Conservation (phyloP, 64 coral and sea anemone genomes). For the Acropora tenuis region DNA sequence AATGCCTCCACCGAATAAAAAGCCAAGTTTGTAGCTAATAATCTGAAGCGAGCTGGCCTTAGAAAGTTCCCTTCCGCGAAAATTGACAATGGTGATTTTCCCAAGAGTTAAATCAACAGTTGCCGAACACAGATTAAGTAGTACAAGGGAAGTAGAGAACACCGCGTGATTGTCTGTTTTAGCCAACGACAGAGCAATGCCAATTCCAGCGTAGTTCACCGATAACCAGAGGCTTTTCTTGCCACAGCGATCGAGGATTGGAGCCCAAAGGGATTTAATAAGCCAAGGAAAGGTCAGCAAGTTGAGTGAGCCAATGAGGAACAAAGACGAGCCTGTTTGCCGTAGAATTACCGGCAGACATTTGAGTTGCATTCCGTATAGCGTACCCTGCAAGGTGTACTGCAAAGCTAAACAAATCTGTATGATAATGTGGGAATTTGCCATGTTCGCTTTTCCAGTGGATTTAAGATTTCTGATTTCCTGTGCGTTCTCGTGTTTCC, state of each 20-base stretch:
- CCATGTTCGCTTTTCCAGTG: neutral
- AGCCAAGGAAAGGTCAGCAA: conserved; percentile 75
- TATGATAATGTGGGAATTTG: neutral
- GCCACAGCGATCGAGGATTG: conserved; percentile 56
- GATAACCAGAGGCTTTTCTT: conserved; percentile 62
- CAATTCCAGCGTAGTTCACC: conserved; percentile 56
- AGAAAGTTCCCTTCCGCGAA: conserved; percentile 28
- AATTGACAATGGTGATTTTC: conserved; percentile 61
- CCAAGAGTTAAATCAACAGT: conserved; percentile 73
- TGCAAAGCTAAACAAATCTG: conserved; percentile 8
- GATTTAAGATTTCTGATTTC: too few relatives aligned
- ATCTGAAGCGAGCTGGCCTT: conserved; percentile 79
- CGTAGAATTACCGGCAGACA: conserved; percentile 82
- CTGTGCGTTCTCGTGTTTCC: neutral
- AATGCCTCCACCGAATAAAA: conserved; percentile 74
- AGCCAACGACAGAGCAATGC: conserved; percentile 7
- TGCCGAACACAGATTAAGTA: conserved; percentile 77
- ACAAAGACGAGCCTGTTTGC: conserved; percentile 53
- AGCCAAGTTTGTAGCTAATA: conserved; percentile 72
- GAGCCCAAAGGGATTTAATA: conserved; percentile 80
- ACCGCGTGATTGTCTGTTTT: neutral
- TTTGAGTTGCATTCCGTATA: conserved; percentile 83
- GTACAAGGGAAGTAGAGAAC: conserved; percentile 19
- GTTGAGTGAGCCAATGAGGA: conserved; percentile 72
- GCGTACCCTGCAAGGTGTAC: conserved; percentile 79